Percentiles rank a stretch among this genome's conserved stretches.
Conservation (phyloP, 1,140 invertebrate genomes). For the Drosophila setifemur region DNA sequence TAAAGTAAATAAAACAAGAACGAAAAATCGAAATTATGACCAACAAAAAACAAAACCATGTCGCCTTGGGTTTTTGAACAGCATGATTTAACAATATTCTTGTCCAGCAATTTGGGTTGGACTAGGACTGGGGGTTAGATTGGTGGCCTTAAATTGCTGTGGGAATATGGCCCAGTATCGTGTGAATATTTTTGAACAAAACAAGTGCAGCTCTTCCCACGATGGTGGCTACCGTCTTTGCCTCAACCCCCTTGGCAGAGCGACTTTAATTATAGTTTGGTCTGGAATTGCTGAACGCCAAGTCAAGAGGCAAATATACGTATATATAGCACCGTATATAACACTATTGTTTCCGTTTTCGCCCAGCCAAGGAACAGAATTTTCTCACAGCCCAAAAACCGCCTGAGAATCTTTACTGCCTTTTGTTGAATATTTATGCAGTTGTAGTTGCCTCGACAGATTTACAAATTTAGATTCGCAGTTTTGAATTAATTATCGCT, state of each 20-base stretch:
- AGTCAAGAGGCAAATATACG: conserved; percentile 53
- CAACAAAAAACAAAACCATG: conserved; percentile 28
- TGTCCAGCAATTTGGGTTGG: conserved; percentile 2
- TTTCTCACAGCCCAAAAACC: conserved; percentile 75
- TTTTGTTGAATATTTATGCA: conserved; percentile 76
- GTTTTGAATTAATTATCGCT: conserved; percentile 76
- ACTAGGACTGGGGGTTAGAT: not conserved
- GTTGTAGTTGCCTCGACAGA: conserved; percentile 51
- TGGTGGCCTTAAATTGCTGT: conserved; percentile 61
- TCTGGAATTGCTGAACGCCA: conserved; percentile 52
- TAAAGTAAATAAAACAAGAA: conserved; percentile 33
- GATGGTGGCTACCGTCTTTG: conserved; percentile 41
- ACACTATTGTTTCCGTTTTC: conserved; percentile 70
- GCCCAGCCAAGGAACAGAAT: conserved; percentile 57
- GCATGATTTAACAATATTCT: conserved; percentile 53
- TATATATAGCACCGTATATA: conserved; percentile 42
- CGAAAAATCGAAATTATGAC: conserved; percentile 30
- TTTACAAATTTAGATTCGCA: conserved; percentile 75
- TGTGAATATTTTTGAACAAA: conserved; percentile 72
- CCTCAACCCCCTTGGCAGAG: conserved; percentile 20
- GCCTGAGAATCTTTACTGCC: conserved; percentile 58
- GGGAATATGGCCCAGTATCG: conserved; percentile 64
- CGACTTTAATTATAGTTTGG: conserved; percentile 76
- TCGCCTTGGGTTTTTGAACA: conserved; percentile 19
- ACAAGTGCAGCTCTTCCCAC: conserved; percentile 76